These are phyloP conservation scores for Orchesella flavescens DNA, from an alignment of 2,888 invertebrate species.

Conservation along the genomic window DNA sequence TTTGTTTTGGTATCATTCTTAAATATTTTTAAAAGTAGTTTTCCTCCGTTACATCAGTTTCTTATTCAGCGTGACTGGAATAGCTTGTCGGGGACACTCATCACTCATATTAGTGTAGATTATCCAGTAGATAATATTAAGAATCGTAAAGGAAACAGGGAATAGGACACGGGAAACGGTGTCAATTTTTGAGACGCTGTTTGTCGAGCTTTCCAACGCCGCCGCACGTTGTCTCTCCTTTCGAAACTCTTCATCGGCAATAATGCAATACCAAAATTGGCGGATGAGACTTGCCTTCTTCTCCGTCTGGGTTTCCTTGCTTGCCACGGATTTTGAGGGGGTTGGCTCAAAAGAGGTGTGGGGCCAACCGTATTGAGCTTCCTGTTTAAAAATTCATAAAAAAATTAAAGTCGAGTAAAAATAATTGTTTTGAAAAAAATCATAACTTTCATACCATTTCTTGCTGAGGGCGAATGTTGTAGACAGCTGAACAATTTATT, in stretches of 20 bases:
- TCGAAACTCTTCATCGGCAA: conserved; percentile 75
- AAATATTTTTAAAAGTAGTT: no score
- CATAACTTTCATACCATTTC: conserved; percentile 14
- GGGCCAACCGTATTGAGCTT: conserved; percentile 63
- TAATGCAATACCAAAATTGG: conserved; percentile 85
- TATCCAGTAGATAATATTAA: conserved; percentile 93
- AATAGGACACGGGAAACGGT: conserved; percentile 74
- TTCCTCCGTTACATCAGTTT: no score
- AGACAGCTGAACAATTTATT: conserved; percentile 69
- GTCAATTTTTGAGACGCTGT: conserved; percentile 91
- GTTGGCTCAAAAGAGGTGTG: conserved; percentile 52
- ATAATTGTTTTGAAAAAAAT: neutral
- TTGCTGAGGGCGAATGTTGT: conserved; percentile 63
- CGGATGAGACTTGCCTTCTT: conserved; percentile 83
- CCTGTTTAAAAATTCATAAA: conserved; percentile 51
- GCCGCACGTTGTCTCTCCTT: conserved; percentile 83
- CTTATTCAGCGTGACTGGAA: neutral
- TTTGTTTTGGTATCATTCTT: no score
- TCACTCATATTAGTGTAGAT: conserved; percentile 80
- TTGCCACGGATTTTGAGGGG: conserved; percentile 78
- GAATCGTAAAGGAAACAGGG: conserved; percentile 88
- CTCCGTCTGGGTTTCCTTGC: conserved; percentile 86
- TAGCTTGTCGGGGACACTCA: conserved; percentile 61
- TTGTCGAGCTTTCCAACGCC: conserved; percentile 78
- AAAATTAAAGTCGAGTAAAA: conserved; percentile 73